phyloP scores from a whole-genome alignment of 2,113 vertebrate genomes.

The Menura novaehollandiae region DNA sequence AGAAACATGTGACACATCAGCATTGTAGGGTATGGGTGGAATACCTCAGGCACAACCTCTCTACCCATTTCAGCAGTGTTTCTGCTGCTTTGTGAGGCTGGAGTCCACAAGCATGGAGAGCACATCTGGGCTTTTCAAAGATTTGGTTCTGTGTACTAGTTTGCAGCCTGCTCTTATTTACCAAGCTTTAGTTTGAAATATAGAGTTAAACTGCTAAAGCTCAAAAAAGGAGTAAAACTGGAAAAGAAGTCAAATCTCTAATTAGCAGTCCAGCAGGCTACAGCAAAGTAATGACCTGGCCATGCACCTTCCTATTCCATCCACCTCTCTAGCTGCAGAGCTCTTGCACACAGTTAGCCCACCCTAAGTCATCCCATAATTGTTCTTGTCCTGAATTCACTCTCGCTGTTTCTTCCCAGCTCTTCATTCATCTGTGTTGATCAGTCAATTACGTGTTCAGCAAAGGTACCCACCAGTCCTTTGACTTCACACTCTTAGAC shows the following conservation, averaged over 20 bases:
- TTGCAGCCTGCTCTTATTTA: background rate
- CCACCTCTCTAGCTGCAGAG: background rate
- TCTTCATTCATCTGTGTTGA: background rate
- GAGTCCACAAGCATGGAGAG: background rate
- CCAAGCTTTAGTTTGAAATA: background rate
- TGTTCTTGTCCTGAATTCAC: background rate
- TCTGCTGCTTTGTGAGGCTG: background rate
- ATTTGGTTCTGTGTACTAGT: background rate
- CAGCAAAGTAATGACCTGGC: background rate
- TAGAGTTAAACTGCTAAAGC: background rate
- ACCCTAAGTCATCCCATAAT: background rate
- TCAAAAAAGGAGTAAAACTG: background rate
- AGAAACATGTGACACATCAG: background rate
- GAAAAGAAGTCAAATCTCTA: background rate
- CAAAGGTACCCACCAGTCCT: background rate
- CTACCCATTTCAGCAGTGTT: background rate
- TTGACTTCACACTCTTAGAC: fast-evolving
- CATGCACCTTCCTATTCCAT: background rate
- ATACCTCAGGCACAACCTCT: background rate
- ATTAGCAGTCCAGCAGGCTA: background rate
- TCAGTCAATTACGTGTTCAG: background rate
- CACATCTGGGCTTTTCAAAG: background rate
- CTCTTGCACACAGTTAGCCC: background rate
- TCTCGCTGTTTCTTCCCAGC: background rate
- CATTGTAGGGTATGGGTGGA: background rate